phyloP scores from a whole-genome alignment of 2,797 vertebrate species.

The Scolopax rusticola region DNA sequence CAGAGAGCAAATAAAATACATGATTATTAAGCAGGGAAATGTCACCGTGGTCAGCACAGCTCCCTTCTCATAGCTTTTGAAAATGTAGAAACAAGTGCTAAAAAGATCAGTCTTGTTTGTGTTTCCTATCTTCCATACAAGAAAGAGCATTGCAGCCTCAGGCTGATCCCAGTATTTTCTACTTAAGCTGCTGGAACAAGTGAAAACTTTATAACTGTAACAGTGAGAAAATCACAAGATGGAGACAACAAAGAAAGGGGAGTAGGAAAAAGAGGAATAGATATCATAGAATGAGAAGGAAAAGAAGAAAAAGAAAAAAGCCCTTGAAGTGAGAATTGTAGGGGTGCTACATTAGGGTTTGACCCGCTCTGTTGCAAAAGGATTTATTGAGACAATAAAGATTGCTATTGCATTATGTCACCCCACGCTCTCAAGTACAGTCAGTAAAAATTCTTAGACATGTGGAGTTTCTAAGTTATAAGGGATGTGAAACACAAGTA shows the following conservation, averaged over 20 bases:
- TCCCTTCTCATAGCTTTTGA: slow-evolving; percentile 4
- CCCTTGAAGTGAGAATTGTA: background rate
- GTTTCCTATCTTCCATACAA: background rate
- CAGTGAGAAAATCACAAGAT: background rate
- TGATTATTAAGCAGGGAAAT: background rate
- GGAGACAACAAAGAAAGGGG: background rate
- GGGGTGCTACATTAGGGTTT: background rate
- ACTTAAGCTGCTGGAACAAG: background rate
- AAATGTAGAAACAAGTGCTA: background rate
- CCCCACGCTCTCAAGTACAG: background rate
- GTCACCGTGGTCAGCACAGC: background rate
- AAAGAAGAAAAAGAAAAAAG: background rate
- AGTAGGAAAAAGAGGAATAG: background rate
- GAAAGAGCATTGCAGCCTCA: background rate
- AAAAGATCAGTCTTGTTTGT: background rate
- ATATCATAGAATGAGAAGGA: background rate
- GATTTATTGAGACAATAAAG: background rate
- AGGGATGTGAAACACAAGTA: background rate
- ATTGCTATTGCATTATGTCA: background rate
- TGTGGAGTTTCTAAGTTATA: background rate
- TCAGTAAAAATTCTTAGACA: background rate
- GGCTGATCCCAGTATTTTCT: background rate
- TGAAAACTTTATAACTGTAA: background rate
- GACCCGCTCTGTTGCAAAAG: background rate
- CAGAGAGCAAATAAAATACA: slow-evolving; percentile 30